Conservation (phyloP, 2,113 vertebrate genomes). For the Pterophyllum scalare region DNA sequence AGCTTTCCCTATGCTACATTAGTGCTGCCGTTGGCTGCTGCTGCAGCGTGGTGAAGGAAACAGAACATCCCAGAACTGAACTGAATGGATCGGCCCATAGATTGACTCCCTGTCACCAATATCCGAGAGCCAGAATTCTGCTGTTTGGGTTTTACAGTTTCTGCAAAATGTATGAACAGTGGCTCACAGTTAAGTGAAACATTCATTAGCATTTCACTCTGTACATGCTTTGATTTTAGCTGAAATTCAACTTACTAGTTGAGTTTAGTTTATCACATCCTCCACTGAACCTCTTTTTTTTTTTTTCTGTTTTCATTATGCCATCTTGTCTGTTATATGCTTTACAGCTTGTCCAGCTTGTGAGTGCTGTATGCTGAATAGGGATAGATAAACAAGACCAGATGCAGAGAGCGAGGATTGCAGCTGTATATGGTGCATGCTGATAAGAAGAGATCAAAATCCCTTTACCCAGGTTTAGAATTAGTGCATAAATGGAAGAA, state of each 20-base stretch:
- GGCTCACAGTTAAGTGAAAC: not conserved
- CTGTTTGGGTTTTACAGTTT: constrained; percentile 2
- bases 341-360: constrained; percentile 2
- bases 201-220: constrained; percentile 11
- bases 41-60: not conserved
- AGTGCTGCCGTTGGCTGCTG: not conserved
- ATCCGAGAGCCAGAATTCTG: not conserved
- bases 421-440: constrained; percentile 7
- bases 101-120: not conserved
- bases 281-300: not conserved
- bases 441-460: constrained; percentile 36
- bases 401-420: not conserved
- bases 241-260: not conserved
- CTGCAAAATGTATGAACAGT: not conserved
- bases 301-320: not conserved
- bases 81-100: not conserved
- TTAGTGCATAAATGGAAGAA: constrained; percentile 20
- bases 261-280: not conserved
- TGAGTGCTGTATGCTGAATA: not conserved
- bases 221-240: not conserved
- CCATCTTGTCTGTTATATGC: not conserved
- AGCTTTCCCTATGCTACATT: not conserved
- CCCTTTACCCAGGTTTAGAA: constrained; percentile 9
- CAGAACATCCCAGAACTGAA: not conserved
- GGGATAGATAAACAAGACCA: not conserved